These are phyloP conservation scores for Platycheirus albimanus DNA, from an alignment of 2,888 invertebrate genomes.

Conservation along the genomic window DNA sequence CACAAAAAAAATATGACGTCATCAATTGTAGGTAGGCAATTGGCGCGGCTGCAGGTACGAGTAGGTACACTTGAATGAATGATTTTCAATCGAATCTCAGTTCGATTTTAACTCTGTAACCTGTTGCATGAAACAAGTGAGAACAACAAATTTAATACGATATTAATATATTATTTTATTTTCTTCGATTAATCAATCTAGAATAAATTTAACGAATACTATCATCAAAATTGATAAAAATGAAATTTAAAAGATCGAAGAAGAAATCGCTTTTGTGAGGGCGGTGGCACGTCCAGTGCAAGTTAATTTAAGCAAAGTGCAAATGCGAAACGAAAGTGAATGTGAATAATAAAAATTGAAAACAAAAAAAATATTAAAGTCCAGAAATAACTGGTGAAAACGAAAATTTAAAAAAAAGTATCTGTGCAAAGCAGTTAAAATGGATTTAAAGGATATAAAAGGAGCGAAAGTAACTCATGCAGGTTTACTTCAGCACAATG, in stretches of 20 bases:
- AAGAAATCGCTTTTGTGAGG: constrained; percentile 62
- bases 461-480: constrained; percentile 85
- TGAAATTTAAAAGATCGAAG: constrained; percentile 63
- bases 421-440: constrained; percentile 75
- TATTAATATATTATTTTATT: constrained; percentile 1
- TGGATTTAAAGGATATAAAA: constrained; percentile 83
- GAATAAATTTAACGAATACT: neutral
- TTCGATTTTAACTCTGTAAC: constrained; percentile 59
- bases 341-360: constrained; percentile 11
- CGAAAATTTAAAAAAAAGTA: constrained; percentile 40
- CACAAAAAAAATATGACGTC: constrained; percentile 68
- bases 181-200: neutral
- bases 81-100: constrained; percentile 68
- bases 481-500: constrained; percentile 84
- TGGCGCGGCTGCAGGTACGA: constrained; percentile 50
- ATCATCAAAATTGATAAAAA: constrained; percentile 23
- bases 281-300: constrained; percentile 28
- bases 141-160: constrained; percentile 2
- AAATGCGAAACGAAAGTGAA: constrained; percentile 66
- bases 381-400: constrained; percentile 15
- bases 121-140: constrained; percentile 50
- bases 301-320: constrained; percentile 54
- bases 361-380: constrained; percentile 4
- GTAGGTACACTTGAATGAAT: constrained; percentile 66
- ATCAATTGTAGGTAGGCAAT: constrained; percentile 68